These are phyloP conservation scores for Anniella stebbinsi DNA, from an alignment of 2,797 vertebrate species.

Conservation along the genomic window DNA sequence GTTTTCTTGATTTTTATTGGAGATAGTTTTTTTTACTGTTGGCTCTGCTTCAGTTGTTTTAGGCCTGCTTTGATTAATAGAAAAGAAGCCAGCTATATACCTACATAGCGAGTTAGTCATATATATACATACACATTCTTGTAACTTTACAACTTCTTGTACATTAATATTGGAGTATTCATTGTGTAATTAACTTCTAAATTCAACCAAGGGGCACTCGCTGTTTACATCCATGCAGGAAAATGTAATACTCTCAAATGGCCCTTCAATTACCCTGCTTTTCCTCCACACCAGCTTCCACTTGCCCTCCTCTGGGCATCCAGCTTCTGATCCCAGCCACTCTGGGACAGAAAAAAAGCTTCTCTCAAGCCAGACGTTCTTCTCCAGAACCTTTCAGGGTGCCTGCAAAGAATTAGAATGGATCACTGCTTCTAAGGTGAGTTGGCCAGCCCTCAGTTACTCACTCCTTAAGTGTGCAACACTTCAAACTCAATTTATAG, in stretches of 20 bases:
- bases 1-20: neutral
- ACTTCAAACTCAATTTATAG: neutral
- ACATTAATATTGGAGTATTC: neutral
- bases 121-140: neutral
- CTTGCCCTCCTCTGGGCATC: neutral
- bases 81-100: neutral
- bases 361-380: neutral
- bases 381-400: neutral
- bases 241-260: neutral
- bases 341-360: neutral
- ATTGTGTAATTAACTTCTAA: neutral
- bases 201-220: neutral
- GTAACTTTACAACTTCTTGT: neutral
- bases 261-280: neutral
- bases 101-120: neutral
- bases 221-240: neutral
- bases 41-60: neutral
- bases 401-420: neutral
- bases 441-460: neutral
- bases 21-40: neutral
- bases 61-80: neutral
- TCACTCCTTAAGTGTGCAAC: neutral
- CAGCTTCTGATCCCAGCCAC: neutral
- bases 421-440: neutral
- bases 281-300: neutral